Conservation (phyloP, 2,797 vertebrate genomes). For the Dicrostonyx torquatus region DNA sequence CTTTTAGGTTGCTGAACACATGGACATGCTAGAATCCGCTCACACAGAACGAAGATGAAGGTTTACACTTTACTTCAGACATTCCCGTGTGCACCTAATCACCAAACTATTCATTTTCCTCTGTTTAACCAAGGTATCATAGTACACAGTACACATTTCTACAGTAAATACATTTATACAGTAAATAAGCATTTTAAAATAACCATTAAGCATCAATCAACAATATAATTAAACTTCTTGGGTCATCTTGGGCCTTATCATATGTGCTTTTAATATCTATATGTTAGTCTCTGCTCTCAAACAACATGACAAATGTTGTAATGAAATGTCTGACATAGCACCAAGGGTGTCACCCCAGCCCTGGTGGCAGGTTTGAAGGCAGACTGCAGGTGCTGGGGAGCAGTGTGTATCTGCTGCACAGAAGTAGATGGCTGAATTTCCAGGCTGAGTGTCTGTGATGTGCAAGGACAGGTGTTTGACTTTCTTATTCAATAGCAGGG, state of each 20-base stretch:
- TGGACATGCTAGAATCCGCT: no score
- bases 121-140: background rate
- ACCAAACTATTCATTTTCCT: background rate
- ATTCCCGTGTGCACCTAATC: background rate
- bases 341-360: background rate
- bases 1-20: background rate
- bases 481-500: background rate
- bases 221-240: background rate
- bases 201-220: no score
- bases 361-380: background rate
- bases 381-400: background rate
- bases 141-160: background rate
- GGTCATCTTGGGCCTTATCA: no score
- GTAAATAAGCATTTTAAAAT: background rate
- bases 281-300: background rate
- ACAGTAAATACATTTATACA: no score
- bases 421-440: conserved; percentile 62
- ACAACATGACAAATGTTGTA: background rate
- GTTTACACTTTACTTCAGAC: no score
- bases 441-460: background rate
- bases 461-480: conserved; percentile 49
- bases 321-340: background rate
- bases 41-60: no score
- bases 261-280: background rate
- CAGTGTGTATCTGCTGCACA: conserved; percentile 58